Base-by-base conservation (phyloP, 2,888 invertebrate species). In the Luffia ferchaultella region DNA sequence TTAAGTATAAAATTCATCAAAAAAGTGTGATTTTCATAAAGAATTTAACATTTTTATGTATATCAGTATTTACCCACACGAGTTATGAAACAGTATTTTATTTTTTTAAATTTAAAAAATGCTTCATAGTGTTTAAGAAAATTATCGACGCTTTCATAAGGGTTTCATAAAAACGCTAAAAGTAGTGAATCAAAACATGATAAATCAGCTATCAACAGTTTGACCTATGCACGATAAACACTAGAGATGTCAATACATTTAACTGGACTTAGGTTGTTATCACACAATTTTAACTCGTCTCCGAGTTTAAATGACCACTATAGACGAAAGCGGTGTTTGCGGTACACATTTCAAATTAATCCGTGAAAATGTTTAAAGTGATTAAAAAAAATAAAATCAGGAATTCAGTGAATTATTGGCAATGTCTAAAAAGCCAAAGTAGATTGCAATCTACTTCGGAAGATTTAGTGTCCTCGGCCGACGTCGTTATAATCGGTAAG, bases 401-500 rank as follows among this genome's bases (percentile, higher is more conserved):
- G 45, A 54, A 52, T 20, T 73, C 70, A 57, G 65, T 67, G 1
- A 74, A 62, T 57, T 73, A 65, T 63, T 64, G 75, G 18, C 73
- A 66, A 54, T 60, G 58, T 49, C 59, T 62, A 16, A 67, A 58
- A 46, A 55, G 62, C 53, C 61, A 58, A 42, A 67, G 61, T 49
- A 62, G 72, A 52, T 59, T 55, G 30, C 58, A 70, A 17, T 56
- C 73, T 2, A 64, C 64, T 0, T 64, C 67, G 17, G 58, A 65
- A 41, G 78, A 80, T 46, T 62, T 80, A 1, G 74, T 73, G 42
- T 60, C 75, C 41, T 85, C 87, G 42, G 92, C 93, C 16, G 93
- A 93, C 76, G 92, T 93, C 56, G 92, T 93, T 51, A 85, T 93
- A 58, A 88, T 93, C 58, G 91, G 91, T 89, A 70, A 80, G 77